These are phyloP conservation scores for Mylabris sibirica DNA, from an alignment of 2,888 invertebrate genomes.

Conservation along the genomic window DNA sequence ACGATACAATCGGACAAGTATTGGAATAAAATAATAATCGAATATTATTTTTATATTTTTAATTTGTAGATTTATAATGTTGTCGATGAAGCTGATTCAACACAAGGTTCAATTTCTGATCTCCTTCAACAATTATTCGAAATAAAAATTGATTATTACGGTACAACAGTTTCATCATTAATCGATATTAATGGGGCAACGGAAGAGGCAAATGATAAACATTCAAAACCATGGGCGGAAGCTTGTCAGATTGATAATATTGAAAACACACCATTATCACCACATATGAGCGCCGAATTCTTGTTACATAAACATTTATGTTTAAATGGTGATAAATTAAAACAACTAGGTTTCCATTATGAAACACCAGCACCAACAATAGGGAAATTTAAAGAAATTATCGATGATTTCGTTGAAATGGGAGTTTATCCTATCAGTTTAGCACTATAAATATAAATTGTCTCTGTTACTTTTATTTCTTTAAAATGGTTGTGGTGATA, in stretches of 20 bases:
- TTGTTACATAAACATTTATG: conserved; percentile 82
- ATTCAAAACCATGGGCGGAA: conserved; percentile 90
- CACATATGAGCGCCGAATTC: conserved; percentile 84
- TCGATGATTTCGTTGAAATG: conserved; percentile 83
- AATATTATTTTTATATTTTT: conserved; percentile 21
- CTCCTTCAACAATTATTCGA: conserved; percentile 83
- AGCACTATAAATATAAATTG: conserved; percentile 43
- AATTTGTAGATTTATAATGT: conserved; percentile 79
- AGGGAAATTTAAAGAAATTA: conserved; percentile 65
- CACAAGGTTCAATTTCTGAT: conserved; percentile 84
- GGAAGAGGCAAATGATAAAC: conserved; percentile 93
- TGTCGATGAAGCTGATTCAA: conserved; percentile 83
- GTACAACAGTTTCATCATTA: conserved; percentile 79
- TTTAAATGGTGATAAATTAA: conserved; percentile 74
- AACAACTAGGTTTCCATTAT: conserved; percentile 67
- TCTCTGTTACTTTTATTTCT: neutral
- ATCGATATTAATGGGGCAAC: conserved; percentile 83
- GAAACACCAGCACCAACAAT: conserved; percentile 69
- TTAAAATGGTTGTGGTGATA: neutral
- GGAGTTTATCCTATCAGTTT: conserved; percentile 83
- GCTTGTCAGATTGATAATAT: conserved; percentile 79
- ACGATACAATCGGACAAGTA: conserved; percentile 55
- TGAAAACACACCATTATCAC: conserved; percentile 86
- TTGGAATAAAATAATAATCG: conserved; percentile 13
- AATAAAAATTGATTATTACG: conserved; percentile 88